phyloP scores from a whole-genome alignment of 2,113 vertebrate species.

The Forbesichthys agassizii region DNA sequence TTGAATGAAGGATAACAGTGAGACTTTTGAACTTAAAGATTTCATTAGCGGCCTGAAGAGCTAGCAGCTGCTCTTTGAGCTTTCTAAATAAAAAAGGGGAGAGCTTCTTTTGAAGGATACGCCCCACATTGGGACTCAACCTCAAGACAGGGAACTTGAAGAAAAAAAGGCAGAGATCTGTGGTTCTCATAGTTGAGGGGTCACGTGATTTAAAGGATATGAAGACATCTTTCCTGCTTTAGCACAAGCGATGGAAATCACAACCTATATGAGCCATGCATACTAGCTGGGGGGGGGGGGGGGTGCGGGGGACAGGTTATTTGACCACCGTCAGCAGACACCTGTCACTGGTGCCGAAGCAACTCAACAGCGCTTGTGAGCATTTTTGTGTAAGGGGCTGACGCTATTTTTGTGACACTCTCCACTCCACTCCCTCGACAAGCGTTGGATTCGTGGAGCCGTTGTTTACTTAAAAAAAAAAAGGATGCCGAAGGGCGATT shows the following conservation, averaged over 20 bases:
- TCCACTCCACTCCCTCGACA: conserved; percentile 26
- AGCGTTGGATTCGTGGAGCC: conserved; percentile 31
- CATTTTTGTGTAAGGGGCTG: conserved; percentile 25
- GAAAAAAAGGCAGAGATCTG: background rate
- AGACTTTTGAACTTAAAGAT: conserved; percentile 36
- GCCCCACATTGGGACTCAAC: conserved; percentile 14
- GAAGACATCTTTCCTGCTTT: background rate
- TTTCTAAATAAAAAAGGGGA: conserved; percentile 20
- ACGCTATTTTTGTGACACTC: conserved; percentile 45
- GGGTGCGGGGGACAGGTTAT: background rate
- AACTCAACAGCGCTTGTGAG: conserved; percentile 33
- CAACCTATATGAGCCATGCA: too few relatives aligned
- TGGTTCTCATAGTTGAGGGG: background rate
- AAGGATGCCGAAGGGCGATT: conserved; percentile 26
- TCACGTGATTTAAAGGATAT: background rate
- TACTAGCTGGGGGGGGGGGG: background rate
- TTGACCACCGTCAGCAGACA: background rate
- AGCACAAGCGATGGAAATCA: background rate
- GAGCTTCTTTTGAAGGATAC: conserved; percentile 28
- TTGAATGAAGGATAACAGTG: conserved; percentile 37
- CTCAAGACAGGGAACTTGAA: conserved; percentile 5
- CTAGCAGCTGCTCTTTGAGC: background rate
- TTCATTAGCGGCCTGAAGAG: conserved; percentile 32
- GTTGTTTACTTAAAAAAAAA: conserved; percentile 36
- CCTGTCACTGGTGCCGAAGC: conserved; percentile 31